Evolutionary conservation across 1,140 invertebrate genomes (phyloP).

Genomic region (Phortica variegata): DNA sequence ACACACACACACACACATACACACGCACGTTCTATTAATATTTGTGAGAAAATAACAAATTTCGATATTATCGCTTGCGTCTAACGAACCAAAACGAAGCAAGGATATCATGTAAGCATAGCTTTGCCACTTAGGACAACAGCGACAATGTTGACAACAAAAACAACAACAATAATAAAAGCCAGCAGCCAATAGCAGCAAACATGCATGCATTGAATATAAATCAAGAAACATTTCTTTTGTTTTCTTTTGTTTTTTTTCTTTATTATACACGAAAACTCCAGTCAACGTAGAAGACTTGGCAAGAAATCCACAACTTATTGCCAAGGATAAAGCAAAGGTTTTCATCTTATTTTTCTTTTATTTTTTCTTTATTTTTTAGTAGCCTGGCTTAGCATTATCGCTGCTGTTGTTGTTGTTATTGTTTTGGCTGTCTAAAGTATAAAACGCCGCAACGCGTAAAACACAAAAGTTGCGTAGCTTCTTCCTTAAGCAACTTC

Average conservation of each 20-base stretch:
- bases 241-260: conserved; percentile 19
- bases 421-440: neutral
- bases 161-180: neutral
- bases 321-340: conserved; percentile 22
- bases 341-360: too few species aligned
- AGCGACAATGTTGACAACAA: neutral
- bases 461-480: neutral
- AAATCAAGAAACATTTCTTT: conserved; percentile 28
- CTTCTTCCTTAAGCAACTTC: neutral
- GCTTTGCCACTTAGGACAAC: neutral
- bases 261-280: too few species aligned
- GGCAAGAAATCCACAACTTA: conserved; percentile 19
- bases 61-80: too few species aligned
- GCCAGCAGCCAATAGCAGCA: conserved; percentile 9
- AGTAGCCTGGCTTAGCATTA: too few species aligned
- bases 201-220: conserved; percentile 30
- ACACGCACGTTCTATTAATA: too few species aligned
- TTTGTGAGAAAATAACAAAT: too few species aligned
- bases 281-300: too few species aligned
- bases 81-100: neutral
- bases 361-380: too few species aligned
- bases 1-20: too few species aligned
- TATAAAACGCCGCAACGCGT: conserved; percentile 24
- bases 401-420: neutral
- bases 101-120: neutral